Percentiles rank a stretch among this genome's conserved stretches.
Conservation (phyloP, 2,888 invertebrate species). For the Lomographa bimaculata region DNA sequence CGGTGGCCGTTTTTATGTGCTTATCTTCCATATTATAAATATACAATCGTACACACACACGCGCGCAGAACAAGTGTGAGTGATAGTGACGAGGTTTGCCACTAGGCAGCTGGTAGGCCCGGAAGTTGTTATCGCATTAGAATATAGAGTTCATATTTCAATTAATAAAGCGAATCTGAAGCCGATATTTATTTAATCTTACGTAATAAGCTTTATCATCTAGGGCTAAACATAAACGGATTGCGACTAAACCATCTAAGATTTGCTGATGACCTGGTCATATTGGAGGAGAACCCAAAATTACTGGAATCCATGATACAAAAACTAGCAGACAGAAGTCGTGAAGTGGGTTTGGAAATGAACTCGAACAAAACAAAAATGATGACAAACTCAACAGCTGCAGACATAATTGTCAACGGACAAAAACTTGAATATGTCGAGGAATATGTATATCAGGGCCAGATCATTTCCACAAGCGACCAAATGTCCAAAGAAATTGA, state of each 20-base stretch:
- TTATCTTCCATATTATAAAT: conserved; percentile 15
- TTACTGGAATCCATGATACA: too few species aligned
- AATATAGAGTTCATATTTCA: too few species aligned
- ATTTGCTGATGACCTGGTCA: too few species aligned
- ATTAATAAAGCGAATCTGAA: too few species aligned
- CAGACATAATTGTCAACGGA: background rate
- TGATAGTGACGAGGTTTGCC: background rate
- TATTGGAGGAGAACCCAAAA: too few species aligned
- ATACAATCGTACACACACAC: too few species aligned
- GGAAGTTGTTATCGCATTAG: conserved; percentile 1
- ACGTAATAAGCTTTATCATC: too few species aligned
- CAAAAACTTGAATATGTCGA: too few species aligned
- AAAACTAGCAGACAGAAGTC: background rate
- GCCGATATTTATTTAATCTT: too few species aligned
- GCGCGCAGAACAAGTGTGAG: background rate
- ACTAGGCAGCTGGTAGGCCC: background rate
- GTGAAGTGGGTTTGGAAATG: background rate
- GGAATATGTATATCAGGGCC: background rate
- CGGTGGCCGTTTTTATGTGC: conserved; percentile 27
- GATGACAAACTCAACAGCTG: conserved; percentile 3
- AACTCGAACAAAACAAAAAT: conserved; percentile 1
- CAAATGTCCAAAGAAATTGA: background rate
- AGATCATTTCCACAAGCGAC: too few species aligned
- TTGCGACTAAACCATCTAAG: conserved; percentile 4
- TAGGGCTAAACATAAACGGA: too few species aligned